A percentile compares a stretch with the other conserved stretches of the same genome.
These are phyloP conservation scores for Caerostris darwini DNA, from an alignment of 1,140 invertebrate genomes.

Conservation along the genomic window DNA sequence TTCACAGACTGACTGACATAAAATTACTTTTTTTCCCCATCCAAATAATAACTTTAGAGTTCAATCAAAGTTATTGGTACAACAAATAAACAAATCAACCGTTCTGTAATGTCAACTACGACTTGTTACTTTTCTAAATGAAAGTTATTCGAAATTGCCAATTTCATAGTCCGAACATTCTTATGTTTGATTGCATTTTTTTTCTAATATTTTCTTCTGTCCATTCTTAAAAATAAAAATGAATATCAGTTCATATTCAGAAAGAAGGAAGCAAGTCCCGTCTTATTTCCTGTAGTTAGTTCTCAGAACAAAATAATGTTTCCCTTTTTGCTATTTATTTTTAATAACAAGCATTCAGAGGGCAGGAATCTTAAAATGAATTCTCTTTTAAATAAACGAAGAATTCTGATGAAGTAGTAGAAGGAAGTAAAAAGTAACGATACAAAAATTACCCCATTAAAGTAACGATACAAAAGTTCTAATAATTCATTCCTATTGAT, in stretches of 20 bases:
- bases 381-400: background rate
- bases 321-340: background rate
- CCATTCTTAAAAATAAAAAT: background rate
- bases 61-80: background rate
- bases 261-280: background rate
- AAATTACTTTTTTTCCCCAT: background rate
- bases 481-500: constrained; percentile 49
- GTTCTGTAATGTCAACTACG: background rate
- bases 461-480: background rate
- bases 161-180: background rate
- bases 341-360: background rate
- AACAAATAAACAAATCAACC: background rate
- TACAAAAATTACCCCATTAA: constrained; percentile 33
- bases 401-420: background rate
- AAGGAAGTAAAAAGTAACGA: background rate
- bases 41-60: background rate
- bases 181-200: background rate
- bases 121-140: background rate
- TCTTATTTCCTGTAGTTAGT: background rate
- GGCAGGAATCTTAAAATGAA: background rate
- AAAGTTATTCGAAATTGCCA: background rate
- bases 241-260: background rate
- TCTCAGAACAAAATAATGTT: too few relatives aligned
- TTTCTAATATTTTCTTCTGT: background rate
- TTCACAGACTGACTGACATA: background rate